Conservation (phyloP, 2,113 vertebrate genomes). For the Cryptoleucopteryx plumbea region DNA sequence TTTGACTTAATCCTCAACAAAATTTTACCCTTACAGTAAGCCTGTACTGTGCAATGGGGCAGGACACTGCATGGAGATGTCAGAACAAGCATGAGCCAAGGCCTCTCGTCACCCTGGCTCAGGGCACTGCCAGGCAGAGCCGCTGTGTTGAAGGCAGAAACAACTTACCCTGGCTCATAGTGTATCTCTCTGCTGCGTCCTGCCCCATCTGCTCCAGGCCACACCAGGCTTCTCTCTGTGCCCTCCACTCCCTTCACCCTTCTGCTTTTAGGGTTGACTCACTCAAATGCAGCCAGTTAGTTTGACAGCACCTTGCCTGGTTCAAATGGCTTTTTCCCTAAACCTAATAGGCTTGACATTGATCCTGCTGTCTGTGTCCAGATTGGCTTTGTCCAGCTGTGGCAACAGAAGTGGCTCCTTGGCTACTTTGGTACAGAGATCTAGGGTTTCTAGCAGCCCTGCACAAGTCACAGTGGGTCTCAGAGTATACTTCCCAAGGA, state of each 20-base stretch:
- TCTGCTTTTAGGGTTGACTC: neutral
- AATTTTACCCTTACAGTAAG: neutral
- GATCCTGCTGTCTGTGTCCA: neutral
- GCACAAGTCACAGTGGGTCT: neutral
- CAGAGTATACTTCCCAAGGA: neutral
- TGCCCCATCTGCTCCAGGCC: neutral
- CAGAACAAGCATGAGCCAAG: neutral
- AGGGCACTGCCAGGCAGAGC: neutral
- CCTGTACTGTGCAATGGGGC: neutral
- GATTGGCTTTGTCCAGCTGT: neutral
- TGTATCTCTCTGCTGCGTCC: neutral
- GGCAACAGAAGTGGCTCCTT: neutral
- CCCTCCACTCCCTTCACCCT: neutral
- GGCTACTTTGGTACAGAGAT: neutral
- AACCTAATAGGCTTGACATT: neutral
- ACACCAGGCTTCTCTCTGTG: neutral
- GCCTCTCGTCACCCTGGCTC: neutral
- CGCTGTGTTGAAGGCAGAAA: rapidly evolving
- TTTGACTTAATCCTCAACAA: neutral
- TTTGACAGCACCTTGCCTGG: neutral
- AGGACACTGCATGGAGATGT: neutral
- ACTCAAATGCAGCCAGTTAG: neutral
- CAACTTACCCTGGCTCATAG: neutral
- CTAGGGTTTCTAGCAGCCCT: neutral
- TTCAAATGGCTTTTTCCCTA: neutral